Evolutionary conservation across 2,888 invertebrate genomes (phyloP).

Genomic region (Phymatocera aterrima): DNA sequence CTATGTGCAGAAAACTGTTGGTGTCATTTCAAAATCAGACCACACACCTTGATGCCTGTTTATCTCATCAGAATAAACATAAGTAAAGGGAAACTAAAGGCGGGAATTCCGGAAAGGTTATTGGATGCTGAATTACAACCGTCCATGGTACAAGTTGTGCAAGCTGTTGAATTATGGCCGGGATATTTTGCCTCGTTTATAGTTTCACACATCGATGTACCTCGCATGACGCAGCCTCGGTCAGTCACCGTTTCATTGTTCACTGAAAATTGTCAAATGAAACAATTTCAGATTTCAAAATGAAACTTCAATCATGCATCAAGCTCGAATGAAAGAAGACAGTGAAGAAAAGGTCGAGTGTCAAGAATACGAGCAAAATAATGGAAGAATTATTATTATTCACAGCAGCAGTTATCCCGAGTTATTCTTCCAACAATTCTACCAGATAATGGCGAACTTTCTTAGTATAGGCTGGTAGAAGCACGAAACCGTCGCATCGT

Average conservation of each 20-base stretch:
- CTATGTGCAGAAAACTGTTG: not conserved
- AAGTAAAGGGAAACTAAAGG: not conserved
- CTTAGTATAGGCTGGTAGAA: no score
- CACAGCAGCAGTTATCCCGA: not conserved
- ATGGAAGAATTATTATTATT: not conserved
- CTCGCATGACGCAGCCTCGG: not conserved
- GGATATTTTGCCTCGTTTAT: slow-evolving; percentile 3
- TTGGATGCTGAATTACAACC: slow-evolving; percentile 49
- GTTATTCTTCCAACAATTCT: not conserved
- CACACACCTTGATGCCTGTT: not conserved
- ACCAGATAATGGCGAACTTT: not conserved
- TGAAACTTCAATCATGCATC: not conserved
- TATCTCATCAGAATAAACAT: slow-evolving; percentile 11
- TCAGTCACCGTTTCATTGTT: slow-evolving; percentile 9
- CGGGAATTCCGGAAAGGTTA: slow-evolving; percentile 36
- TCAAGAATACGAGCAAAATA: not conserved
- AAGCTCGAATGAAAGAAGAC: not conserved
- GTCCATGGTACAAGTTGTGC: slow-evolving; percentile 44
- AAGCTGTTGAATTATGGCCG: not conserved
- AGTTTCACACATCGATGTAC: not conserved
- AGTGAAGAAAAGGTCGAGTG: not conserved
- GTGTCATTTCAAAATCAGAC: not conserved
- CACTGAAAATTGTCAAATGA: not conserved
- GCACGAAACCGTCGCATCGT: not conserved
- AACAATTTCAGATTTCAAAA: not conserved